phyloP scores from a whole-genome alignment of 2,888 invertebrate species.

The Phengaris alcon region DNA sequence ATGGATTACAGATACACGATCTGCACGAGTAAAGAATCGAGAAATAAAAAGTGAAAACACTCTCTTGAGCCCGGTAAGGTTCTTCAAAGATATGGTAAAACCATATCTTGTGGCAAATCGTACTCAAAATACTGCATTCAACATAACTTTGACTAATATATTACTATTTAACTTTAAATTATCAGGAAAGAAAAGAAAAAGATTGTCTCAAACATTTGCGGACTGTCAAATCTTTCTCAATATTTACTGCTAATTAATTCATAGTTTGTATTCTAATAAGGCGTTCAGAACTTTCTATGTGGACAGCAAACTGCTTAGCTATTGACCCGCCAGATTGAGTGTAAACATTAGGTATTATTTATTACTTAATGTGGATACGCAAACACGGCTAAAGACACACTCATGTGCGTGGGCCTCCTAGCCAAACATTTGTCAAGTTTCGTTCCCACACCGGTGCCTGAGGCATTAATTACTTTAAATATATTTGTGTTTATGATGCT shows the following conservation, averaged over 20 bases:
- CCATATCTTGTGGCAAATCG: background rate
- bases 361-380: conserved; percentile 32
- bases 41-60: conserved; percentile 11
- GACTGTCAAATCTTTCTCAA: background rate
- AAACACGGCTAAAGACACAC: conserved; percentile 32
- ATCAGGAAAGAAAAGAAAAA: no score
- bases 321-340: conserved; percentile 34
- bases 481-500: conserved; percentile 29
- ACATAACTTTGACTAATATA: background rate
- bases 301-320: conserved; percentile 25
- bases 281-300: conserved; percentile 25
- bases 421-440: conserved; percentile 36
- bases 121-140: background rate
- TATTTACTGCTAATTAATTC: conserved; percentile 12
- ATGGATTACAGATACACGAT: background rate
- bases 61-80: background rate
- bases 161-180: no score
- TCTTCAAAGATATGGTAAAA: conserved; percentile 9
- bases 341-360: conserved; percentile 28
- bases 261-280: conserved; percentile 14
- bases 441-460: conserved; percentile 31
- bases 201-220: no score
- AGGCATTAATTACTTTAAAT: conserved; percentile 28
- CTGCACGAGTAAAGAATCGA: background rate
- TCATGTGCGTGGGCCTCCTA: conserved; percentile 34